phyloP scores from a whole-genome alignment of 2,113 vertebrate species.

The Callospermophilus lateralis region DNA sequence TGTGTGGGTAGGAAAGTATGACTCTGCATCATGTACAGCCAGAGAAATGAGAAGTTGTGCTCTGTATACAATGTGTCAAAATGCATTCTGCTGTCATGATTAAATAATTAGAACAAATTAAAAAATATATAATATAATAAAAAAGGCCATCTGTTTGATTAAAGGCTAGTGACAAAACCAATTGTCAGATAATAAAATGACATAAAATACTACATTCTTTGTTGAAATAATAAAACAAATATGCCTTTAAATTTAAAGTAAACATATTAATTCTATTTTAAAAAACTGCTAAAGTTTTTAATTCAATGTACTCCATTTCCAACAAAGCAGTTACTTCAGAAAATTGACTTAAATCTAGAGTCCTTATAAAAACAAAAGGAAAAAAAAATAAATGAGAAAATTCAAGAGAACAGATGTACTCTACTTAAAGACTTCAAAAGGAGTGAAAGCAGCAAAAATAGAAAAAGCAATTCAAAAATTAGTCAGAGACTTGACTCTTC shows the following conservation, averaged over 20 bases:
- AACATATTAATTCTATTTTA: neutral
- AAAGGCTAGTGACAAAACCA: neutral
- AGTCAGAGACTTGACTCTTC: neutral
- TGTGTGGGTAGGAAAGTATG: too few relatives aligned
- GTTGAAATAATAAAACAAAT: neutral
- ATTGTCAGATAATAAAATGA: neutral
- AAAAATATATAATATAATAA: too few relatives aligned
- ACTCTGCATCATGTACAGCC: too few relatives aligned
- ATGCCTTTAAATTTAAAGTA: neutral
- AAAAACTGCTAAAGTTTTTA: neutral
- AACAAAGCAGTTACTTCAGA: neutral
- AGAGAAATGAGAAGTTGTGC: too few relatives aligned
- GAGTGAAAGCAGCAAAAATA: neutral
- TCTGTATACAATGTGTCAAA: too few relatives aligned
- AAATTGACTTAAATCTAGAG: neutral
- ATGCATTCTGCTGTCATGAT: too few relatives aligned
- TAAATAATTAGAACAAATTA: too few relatives aligned
- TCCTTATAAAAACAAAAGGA: neutral
- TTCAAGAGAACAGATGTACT: neutral
- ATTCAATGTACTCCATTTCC: neutral
- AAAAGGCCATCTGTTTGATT: neutral
- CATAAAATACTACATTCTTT: neutral
- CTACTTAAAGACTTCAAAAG: neutral
- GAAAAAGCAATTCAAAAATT: neutral
- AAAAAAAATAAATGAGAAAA: neutral